phyloP scores from a whole-genome alignment of 2,797 vertebrate genomes.

The Natrix natrix region DNA sequence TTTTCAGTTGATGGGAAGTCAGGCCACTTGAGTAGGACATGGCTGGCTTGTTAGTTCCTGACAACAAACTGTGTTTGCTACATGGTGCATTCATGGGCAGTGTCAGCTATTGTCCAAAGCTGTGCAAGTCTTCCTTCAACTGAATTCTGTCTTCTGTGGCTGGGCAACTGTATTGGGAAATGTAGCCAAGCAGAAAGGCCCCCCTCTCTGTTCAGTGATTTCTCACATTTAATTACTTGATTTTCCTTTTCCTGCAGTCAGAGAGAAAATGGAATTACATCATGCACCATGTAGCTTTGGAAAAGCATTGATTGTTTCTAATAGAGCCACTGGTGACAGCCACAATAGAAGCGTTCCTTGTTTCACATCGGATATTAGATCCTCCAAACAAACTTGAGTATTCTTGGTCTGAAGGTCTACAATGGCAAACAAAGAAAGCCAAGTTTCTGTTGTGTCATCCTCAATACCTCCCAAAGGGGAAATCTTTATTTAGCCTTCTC shows the following conservation, averaged over 20 bases:
- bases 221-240: constrained; percentile 98
- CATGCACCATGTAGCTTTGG: constrained; percentile 77
- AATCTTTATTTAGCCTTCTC: constrained; percentile 86
- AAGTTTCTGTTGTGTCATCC: constrained; percentile 77
- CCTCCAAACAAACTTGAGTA: constrained; percentile 74
- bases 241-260: constrained; percentile 81
- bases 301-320: constrained; percentile 81
- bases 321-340: constrained; percentile 79
- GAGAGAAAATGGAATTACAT: constrained; percentile 84
- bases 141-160: constrained; percentile 71
- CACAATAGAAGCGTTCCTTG: constrained; percentile 79
- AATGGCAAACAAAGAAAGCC: constrained; percentile 81
- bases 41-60: constrained; percentile 90
- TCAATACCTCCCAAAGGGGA: constrained; percentile 71
- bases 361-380: constrained; percentile 83
- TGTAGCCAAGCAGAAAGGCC: constrained; percentile 85
- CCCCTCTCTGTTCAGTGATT: constrained; percentile 75
- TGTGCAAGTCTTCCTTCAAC: constrained; percentile 69
- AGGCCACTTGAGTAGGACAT: constrained; percentile 85
- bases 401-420: constrained; percentile 75
- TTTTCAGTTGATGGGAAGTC: constrained; percentile 81
- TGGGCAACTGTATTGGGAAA: constrained; percentile 82
- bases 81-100: constrained; percentile 82
- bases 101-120: constrained; percentile 81
- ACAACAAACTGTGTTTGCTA: constrained; percentile 89